These are phyloP conservation scores for Nipponacmea schrenckii DNA, from an alignment of 2,888 invertebrate species.

Conservation along the genomic window DNA sequence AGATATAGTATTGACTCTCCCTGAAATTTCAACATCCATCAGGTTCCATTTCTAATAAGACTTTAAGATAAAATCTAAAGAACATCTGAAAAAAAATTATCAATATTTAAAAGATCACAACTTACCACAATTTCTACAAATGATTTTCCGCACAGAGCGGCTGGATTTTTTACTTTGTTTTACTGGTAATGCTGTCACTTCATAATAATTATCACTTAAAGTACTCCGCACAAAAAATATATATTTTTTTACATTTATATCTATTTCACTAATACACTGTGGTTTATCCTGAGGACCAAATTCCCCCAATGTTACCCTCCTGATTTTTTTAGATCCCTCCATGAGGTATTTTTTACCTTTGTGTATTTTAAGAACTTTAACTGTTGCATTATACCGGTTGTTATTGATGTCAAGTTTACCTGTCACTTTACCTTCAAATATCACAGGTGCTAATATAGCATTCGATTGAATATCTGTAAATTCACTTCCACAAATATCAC, in stretches of 20 bases:
- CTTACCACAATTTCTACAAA: slow-evolving; percentile 2
- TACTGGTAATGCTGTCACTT: not conserved
- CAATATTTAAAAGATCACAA: not conserved
- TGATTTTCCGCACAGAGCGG: not conserved
- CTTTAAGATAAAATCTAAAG: no score
- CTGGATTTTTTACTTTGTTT: not conserved
- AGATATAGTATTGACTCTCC: no score
- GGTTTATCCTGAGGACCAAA: not conserved
- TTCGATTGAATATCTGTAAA: not conserved
- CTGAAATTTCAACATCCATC: no score
- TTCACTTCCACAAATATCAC: not conserved
- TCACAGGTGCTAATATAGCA: slow-evolving; percentile 1
- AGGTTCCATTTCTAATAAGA: no score
- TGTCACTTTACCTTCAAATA: slow-evolving; percentile 1
- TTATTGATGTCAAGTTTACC: not conserved
- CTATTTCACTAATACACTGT: not conserved
- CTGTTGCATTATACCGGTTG: slow-evolving; percentile 1
- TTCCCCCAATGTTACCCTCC: not conserved
- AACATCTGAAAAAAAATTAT: no score
- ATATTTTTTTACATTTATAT: not conserved
- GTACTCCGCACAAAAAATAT: not conserved
- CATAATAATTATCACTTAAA: not conserved
- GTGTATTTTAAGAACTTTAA: slow-evolving; percentile 1
- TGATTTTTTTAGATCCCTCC: not conserved
- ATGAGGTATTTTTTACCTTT: not conserved